Evolutionary conservation across 1,140 invertebrate species (phyloP).

Genomic region (Scaptomyza graminum): DNA sequence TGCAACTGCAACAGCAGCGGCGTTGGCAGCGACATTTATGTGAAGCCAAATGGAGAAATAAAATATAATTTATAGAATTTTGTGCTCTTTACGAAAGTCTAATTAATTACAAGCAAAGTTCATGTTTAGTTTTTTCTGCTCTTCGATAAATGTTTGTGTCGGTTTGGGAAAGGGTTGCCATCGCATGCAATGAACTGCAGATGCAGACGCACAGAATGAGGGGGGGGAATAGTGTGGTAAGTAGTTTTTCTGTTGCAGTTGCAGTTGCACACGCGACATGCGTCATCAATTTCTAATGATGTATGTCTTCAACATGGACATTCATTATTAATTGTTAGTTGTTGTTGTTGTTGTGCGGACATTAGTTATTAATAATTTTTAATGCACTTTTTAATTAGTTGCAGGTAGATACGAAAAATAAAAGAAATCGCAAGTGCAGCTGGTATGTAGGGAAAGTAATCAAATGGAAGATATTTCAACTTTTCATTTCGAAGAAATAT

Average conservation of each 20-base stretch:
- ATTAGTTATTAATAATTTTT: conserved; percentile 69
- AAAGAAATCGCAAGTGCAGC: conserved; percentile 1
- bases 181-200: conserved; percentile 57
- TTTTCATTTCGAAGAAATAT: too few relatives aligned
- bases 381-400: conserved; percentile 48
- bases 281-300: conserved; percentile 83
- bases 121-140: conserved; percentile 55
- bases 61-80: conserved; percentile 82
- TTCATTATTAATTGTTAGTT: conserved; percentile 49
- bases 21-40: conserved; percentile 70
- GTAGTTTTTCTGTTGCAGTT: conserved; percentile 31
- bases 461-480: too few relatives aligned
- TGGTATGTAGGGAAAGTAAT: too few relatives aligned
- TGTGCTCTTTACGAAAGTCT: conserved; percentile 80
- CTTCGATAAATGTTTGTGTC: conserved; percentile 28
- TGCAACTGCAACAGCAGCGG: conserved; percentile 4
- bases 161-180: conserved; percentile 48
- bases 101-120: conserved; percentile 68
- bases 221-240: not conserved
- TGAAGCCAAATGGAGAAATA: conserved; percentile 57
- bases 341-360: conserved; percentile 37
- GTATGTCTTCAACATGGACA: conserved; percentile 67
- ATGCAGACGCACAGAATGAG: conserved; percentile 4
- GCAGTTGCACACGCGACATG: conserved; percentile 79
- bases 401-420: not conserved